phyloP scores from a whole-genome alignment of 1,140 invertebrate genomes.

The Aphis gossypii region DNA sequence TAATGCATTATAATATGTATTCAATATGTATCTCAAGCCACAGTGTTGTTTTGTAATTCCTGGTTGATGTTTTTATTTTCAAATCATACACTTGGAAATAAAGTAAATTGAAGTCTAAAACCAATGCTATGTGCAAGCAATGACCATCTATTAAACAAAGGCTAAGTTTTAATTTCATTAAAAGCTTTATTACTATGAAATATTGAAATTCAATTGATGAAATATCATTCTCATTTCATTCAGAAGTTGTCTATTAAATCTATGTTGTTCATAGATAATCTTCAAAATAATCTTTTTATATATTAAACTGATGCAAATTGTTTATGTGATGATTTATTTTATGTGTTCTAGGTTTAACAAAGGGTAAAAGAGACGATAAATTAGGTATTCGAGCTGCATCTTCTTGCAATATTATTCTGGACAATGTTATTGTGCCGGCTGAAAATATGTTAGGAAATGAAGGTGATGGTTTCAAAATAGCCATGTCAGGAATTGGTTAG shows the following conservation, averaged over 20 bases:
- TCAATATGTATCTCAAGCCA: too few species aligned
- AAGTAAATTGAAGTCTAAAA: too few species aligned
- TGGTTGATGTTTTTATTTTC: too few species aligned
- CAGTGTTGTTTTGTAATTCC: too few species aligned
- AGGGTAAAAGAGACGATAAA: conserved; percentile 76
- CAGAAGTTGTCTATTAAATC: neutral
- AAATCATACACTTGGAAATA: too few species aligned
- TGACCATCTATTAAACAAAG: too few species aligned
- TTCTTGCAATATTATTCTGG: conserved; percentile 78
- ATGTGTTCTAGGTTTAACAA: conserved; percentile 65
- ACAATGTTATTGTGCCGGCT: conserved; percentile 74
- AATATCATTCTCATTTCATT: neutral
- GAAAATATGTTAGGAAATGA: conserved; percentile 70
- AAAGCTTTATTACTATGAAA: neutral
- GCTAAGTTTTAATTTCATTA: neutral
- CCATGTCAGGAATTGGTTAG: conserved; percentile 65
- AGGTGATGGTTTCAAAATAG: conserved; percentile 71
- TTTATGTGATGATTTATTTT: conserved; percentile 60
- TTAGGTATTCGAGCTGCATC: conserved; percentile 77
- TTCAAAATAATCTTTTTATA: neutral
- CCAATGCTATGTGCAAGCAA: too few species aligned
- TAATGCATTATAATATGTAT: too few species aligned
- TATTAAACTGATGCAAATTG: neutral
- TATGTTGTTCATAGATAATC: neutral
- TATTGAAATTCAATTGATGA: neutral